A percentile compares a stretch with the other conserved stretches of the same genome.
phyloP scores from a whole-genome alignment of 2,797 vertebrate genomes.

The Botia almorhae region DNA sequence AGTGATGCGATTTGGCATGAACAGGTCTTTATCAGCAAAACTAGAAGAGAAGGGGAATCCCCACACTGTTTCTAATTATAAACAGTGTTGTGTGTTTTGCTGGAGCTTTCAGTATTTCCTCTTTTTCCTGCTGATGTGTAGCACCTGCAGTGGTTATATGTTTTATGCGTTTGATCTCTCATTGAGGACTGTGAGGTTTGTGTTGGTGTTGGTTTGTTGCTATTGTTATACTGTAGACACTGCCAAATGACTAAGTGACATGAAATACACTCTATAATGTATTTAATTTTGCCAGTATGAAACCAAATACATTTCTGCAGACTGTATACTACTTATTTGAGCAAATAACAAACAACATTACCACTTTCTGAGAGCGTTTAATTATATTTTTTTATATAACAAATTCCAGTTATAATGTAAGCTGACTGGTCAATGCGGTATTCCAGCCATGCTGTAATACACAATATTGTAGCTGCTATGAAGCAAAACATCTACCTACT shows the following conservation, averaged over 20 bases:
- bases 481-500: no score
- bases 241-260: not conserved
- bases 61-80: constrained; percentile 39
- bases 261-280: not conserved
- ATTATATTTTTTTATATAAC: no score
- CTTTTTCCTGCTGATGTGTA: not conserved
- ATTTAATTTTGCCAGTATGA: not conserved
- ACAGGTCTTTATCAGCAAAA: constrained; percentile 65
- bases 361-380: no score
- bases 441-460: no score
- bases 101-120: not conserved
- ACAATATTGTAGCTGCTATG: no score
- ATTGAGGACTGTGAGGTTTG: not conserved
- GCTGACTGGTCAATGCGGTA: no score
- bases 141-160: not conserved
- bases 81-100: not conserved
- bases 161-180: not conserved
- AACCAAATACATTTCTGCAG: not conserved
- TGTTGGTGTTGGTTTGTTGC: not conserved
- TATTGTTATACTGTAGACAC: not conserved
- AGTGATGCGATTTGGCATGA: constrained; percentile 33
- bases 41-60: constrained; percentile 35
- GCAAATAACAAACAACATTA: no score
- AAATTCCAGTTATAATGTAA: no score
- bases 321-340: not conserved